Base-by-base conservation (phyloP, 2,888 invertebrate genomes). In the Mythimna pallens region DNA sequence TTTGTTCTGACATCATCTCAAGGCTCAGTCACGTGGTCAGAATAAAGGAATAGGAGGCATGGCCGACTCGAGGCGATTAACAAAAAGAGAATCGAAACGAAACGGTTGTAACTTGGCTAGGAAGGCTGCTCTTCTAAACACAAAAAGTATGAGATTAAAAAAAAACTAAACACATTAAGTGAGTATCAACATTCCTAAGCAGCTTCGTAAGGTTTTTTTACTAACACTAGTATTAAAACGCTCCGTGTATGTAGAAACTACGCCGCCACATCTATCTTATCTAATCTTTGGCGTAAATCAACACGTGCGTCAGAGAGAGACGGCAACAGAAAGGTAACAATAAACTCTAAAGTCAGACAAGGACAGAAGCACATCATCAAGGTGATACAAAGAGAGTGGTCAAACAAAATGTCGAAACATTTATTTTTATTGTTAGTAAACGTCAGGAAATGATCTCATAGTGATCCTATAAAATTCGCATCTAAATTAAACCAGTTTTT, bases 401-500 rank as follows among this genome's bases (percentile, higher is more conserved):
- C 89, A 88, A 86, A 88, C 89, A 89, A 89, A 94, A 91, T 93
- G 92, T 91, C 88, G 93, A 92, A 93, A 93, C 91, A 90, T 87
- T 89, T 90, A 89, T 89, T 88, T 90, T 89, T 86, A 86, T 91
- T 92, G 91, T 92, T 91, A 81, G 87, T 87, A 83, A 89, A 89
- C 81, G 89, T 86, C 87, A 94, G 93, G 94, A 94, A 94, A 89
- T 94, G 93, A 94, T 94, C 91, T 95, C 92, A 93, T 89, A 86
- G 76, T 74, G 81, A 89, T 85, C 83, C 74, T 81, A 79, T 83
- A 87, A 86, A 84, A 86, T 55, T 88, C 84, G 83, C 84, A 87
- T 87, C 85, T 86, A 88, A 87, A 85, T 85, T 83, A 82, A 85
- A 82, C 69, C 67, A 83, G 80, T 78, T 81, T 86, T 81, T 58